Evolutionary conservation across 2,113 vertebrate genomes (phyloP).

Genomic region (Orientallactaga bullata): DNA sequence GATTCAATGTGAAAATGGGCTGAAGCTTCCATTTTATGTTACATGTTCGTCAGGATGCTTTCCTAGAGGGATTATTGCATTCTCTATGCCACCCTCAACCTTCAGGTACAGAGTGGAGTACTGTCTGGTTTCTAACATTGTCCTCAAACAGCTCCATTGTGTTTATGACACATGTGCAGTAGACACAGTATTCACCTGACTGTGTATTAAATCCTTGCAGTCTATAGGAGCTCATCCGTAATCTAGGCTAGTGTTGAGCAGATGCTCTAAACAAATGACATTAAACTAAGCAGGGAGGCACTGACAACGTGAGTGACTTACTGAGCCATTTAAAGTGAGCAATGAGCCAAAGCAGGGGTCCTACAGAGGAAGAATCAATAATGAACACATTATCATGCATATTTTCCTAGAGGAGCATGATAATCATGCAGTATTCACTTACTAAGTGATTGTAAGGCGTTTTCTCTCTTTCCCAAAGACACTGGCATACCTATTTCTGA

Average conservation of each 20-base stretch:
- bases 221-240: conserved; percentile 53
- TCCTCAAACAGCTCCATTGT: conserved; percentile 36
- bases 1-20: not conserved
- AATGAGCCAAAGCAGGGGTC: conserved; percentile 77
- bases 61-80: not conserved
- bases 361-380: conserved; percentile 84
- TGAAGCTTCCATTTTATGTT: not conserved
- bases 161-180: conserved; percentile 41
- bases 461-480: not conserved
- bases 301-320: conserved; percentile 76
- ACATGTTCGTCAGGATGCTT: not conserved
- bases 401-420: conserved; percentile 81
- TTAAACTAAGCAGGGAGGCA: conserved; percentile 71
- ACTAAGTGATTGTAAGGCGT: conserved; percentile 70
- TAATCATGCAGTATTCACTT: conserved; percentile 78
- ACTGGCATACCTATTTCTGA: conserved; percentile 48
- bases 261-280: conserved; percentile 68
- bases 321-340: conserved; percentile 82
- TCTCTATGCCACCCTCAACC: not conserved
- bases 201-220: conserved; percentile 57
- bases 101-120: too few relatives aligned
- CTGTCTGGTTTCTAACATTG: not conserved
- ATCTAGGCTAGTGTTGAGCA: conserved; percentile 55
- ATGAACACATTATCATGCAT: conserved; percentile 81
- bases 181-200: conserved; percentile 42